Evolutionary conservation across 2,888 invertebrate genomes (phyloP).

Genomic region (Oeneis ivallda): DNA sequence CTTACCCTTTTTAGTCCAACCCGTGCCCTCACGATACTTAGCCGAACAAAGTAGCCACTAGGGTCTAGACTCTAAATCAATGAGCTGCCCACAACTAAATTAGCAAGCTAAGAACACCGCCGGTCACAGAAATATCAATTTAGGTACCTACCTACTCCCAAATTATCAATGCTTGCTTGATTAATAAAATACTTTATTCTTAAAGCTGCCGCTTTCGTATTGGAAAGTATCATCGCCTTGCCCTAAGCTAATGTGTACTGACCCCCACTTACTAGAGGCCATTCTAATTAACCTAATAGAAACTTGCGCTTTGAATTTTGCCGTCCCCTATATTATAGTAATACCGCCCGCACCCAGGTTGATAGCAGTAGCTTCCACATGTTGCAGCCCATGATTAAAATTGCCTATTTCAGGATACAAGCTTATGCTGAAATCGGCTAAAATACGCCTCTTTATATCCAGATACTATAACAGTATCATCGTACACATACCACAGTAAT

Average conservation of each 20-base stretch:
- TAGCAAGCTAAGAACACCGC: too few species aligned
- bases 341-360: background rate
- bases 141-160: too few species aligned
- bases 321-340: constrained; percentile 9
- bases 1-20: too few species aligned
- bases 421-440: constrained; percentile 27
- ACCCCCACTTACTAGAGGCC: background rate
- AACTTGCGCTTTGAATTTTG: constrained; percentile 13
- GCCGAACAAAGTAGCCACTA: too few species aligned
- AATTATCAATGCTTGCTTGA: too few species aligned
- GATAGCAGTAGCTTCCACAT: constrained; percentile 12
- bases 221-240: background rate
- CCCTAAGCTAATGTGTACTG: background rate
- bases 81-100: too few species aligned
- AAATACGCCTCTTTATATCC: constrained; percentile 31
- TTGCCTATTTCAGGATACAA: constrained; percentile 6
- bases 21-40: too few species aligned
- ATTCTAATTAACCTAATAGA: constrained; percentile 15
- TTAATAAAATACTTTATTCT: background rate
- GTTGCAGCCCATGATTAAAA: constrained; percentile 8
- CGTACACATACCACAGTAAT: constrained; percentile 32
- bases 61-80: too few species aligned
- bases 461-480: constrained; percentile 14
- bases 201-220: background rate
- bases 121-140: too few species aligned